These are phyloP conservation scores for Theristicus caerulescens DNA, from an alignment of 2,113 vertebrate genomes.

Conservation along the genomic window DNA sequence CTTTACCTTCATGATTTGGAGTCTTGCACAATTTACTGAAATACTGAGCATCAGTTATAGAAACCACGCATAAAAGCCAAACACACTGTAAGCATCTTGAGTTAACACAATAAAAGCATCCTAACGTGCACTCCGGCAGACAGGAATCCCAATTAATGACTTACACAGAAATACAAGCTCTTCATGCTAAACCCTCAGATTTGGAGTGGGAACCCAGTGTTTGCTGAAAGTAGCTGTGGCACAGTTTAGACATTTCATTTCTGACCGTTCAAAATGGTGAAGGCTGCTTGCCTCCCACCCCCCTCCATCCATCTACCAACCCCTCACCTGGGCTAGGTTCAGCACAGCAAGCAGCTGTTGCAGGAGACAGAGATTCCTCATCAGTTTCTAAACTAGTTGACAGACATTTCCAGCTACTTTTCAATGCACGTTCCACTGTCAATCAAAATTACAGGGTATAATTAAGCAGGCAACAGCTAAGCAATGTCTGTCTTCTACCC, in stretches of 20 bases:
- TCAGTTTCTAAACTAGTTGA: not conserved
- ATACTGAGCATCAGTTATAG: not conserved
- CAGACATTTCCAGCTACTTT: slow-evolving; percentile 29
- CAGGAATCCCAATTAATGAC: slow-evolving; percentile 18
- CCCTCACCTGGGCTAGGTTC: not conserved
- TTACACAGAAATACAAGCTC: not conserved
- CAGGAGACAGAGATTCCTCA: not conserved
- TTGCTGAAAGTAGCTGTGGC: not conserved
- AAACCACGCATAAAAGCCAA: not conserved
- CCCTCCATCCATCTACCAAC: not conserved
- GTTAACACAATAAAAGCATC: slow-evolving; percentile 4
- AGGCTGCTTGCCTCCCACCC: not conserved
- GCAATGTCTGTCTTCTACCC: slow-evolving; percentile 27
- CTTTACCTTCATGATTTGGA: not conserved
- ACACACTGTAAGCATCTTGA: not conserved
- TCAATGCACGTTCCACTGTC: not conserved
- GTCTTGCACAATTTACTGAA: not conserved
- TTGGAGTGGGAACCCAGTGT: not conserved
- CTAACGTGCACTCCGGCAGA: not conserved
- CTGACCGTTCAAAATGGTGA: not conserved
- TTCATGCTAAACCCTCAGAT: not conserved
- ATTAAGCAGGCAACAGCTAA: slow-evolving; percentile 54
- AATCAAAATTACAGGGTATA: slow-evolving; percentile 48
- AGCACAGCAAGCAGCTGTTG: not conserved
- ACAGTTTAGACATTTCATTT: not conserved